Conservation (phyloP, 2,797 vertebrate genomes). For the Mus minutoides region DNA sequence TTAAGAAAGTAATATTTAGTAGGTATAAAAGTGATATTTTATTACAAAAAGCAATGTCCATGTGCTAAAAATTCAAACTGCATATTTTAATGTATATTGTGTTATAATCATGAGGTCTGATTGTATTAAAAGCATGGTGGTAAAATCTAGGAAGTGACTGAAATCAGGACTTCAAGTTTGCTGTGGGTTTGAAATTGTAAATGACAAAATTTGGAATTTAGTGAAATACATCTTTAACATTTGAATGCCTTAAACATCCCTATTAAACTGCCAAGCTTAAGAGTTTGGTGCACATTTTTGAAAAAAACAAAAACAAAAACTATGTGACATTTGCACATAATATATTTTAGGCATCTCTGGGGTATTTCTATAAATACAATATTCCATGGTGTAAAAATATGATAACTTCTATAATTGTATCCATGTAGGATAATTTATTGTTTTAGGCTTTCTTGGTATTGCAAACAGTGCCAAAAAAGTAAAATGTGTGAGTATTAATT, state of each 20-base stretch:
- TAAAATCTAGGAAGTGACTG: constrained; percentile 15
- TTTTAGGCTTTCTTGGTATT: constrained; percentile 44
- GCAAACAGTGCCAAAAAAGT: constrained; percentile 1
- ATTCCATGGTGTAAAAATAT: background rate
- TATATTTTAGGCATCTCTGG: constrained; percentile 20
- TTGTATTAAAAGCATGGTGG: background rate
- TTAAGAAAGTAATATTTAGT: constrained; percentile 27
- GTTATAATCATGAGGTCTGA: constrained; percentile 23
- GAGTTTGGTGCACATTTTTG: background rate
- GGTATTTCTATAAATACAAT: background rate
- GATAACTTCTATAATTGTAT: constrained; percentile 30
- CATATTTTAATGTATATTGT: constrained; percentile 38
- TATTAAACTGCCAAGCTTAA: constrained; percentile 37
- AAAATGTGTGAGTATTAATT: background rate
- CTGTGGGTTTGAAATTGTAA: constrained; percentile 39
- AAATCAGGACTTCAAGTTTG: constrained; percentile 40
- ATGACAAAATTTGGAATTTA: constrained; percentile 32
- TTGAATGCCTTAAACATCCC: background rate
- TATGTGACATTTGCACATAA: background rate
- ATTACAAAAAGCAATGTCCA: constrained; percentile 17
- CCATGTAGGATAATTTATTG: constrained; percentile 2
- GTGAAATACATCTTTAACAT: constrained; percentile 15
- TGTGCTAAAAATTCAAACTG: constrained; percentile 32
- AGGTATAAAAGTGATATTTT: constrained; percentile 41
- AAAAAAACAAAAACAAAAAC: too few species aligned